Evolutionary conservation across 2,113 vertebrate genomes (phyloP).

Genomic region (Mesocricetus auratus): DNA sequence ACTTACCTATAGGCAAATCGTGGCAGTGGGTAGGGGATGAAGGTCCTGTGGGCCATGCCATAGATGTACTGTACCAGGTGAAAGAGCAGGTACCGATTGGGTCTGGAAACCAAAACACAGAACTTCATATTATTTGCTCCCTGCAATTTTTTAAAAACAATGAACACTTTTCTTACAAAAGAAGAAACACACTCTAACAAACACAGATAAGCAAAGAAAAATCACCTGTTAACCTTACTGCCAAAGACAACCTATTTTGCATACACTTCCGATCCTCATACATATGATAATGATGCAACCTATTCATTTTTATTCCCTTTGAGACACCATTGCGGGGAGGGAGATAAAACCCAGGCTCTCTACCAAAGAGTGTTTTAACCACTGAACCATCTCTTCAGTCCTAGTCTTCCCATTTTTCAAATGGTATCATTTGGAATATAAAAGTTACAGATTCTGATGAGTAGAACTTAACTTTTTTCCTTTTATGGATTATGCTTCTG

Average conservation of each 20-base stretch:
- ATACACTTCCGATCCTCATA: not conserved
- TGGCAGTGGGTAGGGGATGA: slow-evolving; percentile 91
- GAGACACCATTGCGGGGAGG: not conserved
- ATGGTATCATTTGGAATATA: not conserved
- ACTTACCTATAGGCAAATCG: slow-evolving; percentile 94
- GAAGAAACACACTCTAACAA: not conserved
- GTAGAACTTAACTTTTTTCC: not conserved
- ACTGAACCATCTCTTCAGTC: not conserved
- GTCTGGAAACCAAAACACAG: slow-evolving; percentile 84
- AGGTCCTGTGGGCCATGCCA: slow-evolving; percentile 87
- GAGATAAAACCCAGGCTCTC: too few relatives aligned
- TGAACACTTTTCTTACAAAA: not conserved
- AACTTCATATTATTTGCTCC: not conserved
- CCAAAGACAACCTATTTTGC: not conserved
- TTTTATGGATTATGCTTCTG: not conserved
- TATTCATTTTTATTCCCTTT: not conserved
- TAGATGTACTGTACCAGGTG: slow-evolving; percentile 95
- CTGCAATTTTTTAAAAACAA: not conserved
- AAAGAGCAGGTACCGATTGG: slow-evolving; percentile 93
- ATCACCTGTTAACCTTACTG: not conserved
- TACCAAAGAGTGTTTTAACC: not conserved
- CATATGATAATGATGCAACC: not conserved
- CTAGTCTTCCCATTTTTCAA: not conserved
- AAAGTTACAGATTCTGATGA: not conserved
- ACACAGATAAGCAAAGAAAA: slow-evolving; percentile 34